Percentiles rank a stretch among this genome's conserved stretches.
Conservation (phyloP, 2,113 vertebrate genomes). For the Urocynchramus pylzowi region DNA sequence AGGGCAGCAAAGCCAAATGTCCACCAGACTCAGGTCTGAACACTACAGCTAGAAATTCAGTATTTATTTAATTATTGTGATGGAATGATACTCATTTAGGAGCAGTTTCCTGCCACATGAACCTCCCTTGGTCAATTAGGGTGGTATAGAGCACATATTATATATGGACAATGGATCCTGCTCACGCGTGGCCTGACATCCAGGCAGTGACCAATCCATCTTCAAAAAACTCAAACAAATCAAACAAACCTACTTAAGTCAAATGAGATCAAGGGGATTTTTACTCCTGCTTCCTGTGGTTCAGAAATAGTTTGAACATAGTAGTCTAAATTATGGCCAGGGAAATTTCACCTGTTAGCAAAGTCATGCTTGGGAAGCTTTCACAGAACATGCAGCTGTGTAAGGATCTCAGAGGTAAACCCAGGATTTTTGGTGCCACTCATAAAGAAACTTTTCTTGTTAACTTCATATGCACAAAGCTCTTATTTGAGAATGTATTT, state of each 20-base stretch:
- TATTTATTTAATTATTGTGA: not conserved
- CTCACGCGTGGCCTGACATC: accelerated
- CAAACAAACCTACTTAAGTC: not conserved
- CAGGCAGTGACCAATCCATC: not conserved
- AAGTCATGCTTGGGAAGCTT: not conserved
- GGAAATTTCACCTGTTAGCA: not conserved
- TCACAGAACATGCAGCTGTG: not conserved
- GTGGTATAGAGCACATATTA: not conserved
- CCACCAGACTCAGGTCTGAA: not conserved
- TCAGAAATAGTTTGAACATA: not conserved
- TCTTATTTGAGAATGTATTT: not conserved
- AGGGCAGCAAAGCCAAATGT: not conserved
- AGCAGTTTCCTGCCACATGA: not conserved
- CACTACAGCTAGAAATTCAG: not conserved
- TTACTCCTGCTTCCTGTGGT: not conserved
- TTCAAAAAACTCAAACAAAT: not conserved
- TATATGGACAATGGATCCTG: accelerated
- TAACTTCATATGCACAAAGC: not conserved
- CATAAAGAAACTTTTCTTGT: not conserved
- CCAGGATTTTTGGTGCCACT: not conserved
- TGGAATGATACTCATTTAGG: not conserved
- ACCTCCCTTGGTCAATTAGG: not conserved
- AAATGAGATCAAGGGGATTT: not conserved
- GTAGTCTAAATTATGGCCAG: not conserved
- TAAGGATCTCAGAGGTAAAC: not conserved